Evolutionary conservation across 2,797 vertebrate species (phyloP).

Genomic region (Champsocephalus esox): DNA sequence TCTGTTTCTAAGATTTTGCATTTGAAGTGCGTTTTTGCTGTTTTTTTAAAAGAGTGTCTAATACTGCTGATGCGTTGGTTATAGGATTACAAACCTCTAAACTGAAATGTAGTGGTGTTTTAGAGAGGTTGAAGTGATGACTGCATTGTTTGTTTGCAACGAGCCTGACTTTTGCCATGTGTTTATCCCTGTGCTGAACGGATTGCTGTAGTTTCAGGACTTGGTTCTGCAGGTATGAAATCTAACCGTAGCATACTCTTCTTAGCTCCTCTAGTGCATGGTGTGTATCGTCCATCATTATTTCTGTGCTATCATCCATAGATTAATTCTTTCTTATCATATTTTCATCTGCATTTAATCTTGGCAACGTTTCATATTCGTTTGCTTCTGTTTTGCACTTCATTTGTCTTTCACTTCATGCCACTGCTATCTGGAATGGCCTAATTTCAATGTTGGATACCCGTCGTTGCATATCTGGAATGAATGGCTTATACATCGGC

Average conservation of each 20-base stretch:
- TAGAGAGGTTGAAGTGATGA: constrained; percentile 43
- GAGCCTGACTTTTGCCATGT: constrained; percentile 73
- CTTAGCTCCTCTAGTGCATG: constrained; percentile 73
- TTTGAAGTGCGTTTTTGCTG: constrained; percentile 3
- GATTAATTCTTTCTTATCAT: constrained; percentile 7
- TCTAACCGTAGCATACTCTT: constrained; percentile 53
- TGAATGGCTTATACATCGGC: constrained; percentile 63
- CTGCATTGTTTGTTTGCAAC: constrained; percentile 55
- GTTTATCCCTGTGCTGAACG: constrained; percentile 73
- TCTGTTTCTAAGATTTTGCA: not conserved
- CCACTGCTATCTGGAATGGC: constrained; percentile 51
- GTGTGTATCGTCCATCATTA: constrained; percentile 45
- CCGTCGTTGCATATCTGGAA: constrained; percentile 60
- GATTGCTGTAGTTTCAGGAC: constrained; percentile 88
- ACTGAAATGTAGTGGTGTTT: constrained; percentile 1
- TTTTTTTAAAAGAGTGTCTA: constrained; percentile 4
- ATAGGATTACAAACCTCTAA: not conserved
- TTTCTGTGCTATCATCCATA: constrained; percentile 31
- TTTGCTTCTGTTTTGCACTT: constrained; percentile 14
- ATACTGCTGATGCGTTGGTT: not conserved
- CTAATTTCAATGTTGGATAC: constrained; percentile 44
- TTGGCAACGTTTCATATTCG: too few relatives aligned
- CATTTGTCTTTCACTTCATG: constrained; percentile 26
- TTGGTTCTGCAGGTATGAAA: constrained; percentile 87
- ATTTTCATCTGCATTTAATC: constrained; percentile 31